Base-by-base conservation (phyloP, 2,888 invertebrate species). In the Cenopis cana region DNA sequence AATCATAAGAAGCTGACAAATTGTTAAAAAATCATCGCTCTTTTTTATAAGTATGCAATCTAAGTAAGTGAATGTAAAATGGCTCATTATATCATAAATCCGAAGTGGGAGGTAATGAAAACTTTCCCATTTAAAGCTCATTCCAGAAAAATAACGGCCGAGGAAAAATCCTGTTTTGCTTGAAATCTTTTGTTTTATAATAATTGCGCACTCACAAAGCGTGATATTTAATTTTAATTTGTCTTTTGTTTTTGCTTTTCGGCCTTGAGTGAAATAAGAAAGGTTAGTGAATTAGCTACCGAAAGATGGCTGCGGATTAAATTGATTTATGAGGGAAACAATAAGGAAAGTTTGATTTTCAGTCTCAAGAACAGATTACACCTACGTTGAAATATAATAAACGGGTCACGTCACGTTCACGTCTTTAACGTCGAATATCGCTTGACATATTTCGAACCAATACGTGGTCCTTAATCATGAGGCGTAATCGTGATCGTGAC, bases 221-320 rank as follows among this genome's bases (percentile, higher is more conserved):
- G 33, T 49, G 49, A 17, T 50, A 50, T 61, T 61, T 57, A 38
- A 62, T 33, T 36, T 24, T 29, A 46, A 36, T 36, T 36, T 0
- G 5, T 18, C 50, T 50, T 62, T 20, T 36, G 61, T 62, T 33
- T n/a, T 62, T 55, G n/a, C 10, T 11, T 50, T 62, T 14, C 33
- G 36, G 1, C 12, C 38, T 38, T 59, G 36, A 59, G 2, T 41
- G 36, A 49, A 61, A 61, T 14, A 6, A 3, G 52, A 18, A 52
- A 9, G 12, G 29, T 50, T 62, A 50, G 50, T 36, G 33, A 50
- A 50, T 61, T 17, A 20, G 10, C 33, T 36, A 52, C 12, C 20
- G 18, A 62, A 62, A 52, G 33, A 5, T 33, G 24, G 24, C 18
- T 18, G n/a, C 6, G 3, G 2, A 61, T 50, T 49, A 49, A 33